These are phyloP conservation scores for Sarcophaga variegata DNA, from an alignment of 2,888 invertebrate genomes.

Conservation along the genomic window DNA sequence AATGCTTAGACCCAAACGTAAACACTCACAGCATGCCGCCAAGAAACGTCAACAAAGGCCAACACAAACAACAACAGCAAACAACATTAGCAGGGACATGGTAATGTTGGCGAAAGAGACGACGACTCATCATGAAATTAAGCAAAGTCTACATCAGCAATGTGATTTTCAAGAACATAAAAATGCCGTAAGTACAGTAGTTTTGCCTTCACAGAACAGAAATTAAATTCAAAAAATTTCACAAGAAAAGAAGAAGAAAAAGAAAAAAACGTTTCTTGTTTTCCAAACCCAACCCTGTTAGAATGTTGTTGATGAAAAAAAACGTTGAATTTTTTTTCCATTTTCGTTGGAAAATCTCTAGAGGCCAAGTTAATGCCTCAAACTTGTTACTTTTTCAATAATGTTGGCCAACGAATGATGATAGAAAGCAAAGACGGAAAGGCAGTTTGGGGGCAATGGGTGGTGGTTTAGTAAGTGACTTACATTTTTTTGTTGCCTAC, in stretches of 20 bases:
- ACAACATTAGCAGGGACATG: conserved; percentile 4
- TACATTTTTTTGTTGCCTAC: conserved; percentile 20
- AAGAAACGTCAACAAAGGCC: conserved; percentile 37
- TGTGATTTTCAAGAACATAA: conserved; percentile 63
- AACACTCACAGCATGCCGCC: not conserved
- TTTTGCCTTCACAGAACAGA: not conserved
- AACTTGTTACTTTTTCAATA: conserved; percentile 4
- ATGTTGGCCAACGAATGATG: not conserved
- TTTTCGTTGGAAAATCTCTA: not conserved
- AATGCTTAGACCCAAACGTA: conserved; percentile 28
- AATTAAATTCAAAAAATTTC: not conserved
- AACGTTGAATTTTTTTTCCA: not conserved
- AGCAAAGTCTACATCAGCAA: conserved; percentile 49
- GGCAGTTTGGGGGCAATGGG: not conserved
- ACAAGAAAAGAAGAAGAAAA: not conserved
- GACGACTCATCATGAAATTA: conserved; percentile 42
- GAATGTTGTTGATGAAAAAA: not conserved
- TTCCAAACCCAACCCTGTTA: no score
- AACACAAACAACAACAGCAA: not conserved
- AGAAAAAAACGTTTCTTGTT: not conserved
- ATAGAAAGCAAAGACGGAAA: not conserved
- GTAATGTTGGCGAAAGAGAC: conserved; percentile 9
- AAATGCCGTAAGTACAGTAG: conserved; percentile 62
- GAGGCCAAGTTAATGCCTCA: not conserved
- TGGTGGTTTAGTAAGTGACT: not conserved